Evolutionary conservation across 2,888 invertebrate genomes (phyloP).

Genomic region (Rhagonycha fulva): DNA sequence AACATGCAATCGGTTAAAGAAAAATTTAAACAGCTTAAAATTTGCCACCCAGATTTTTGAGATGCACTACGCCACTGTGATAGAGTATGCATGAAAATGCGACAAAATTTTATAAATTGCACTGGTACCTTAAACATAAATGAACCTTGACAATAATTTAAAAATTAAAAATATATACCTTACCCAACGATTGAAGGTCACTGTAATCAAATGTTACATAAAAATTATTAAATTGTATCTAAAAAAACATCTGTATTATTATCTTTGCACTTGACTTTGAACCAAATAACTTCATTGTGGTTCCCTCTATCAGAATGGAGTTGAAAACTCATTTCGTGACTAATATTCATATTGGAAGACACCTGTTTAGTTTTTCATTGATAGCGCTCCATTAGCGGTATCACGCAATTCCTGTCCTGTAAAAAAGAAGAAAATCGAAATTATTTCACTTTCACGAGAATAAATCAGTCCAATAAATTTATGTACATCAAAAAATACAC

Average conservation of each 20-base stretch:
- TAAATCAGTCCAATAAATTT: background rate
- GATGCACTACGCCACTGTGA: background rate
- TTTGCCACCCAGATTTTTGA: background rate
- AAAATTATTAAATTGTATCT: background rate
- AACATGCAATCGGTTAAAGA: background rate
- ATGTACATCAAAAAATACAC: too few species aligned
- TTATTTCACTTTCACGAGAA: background rate
- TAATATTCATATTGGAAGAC: background rate
- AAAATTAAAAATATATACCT: background rate
- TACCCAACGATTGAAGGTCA: background rate
- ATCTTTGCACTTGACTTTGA: background rate
- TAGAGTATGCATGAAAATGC: background rate
- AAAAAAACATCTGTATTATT: background rate
- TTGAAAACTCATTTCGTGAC: background rate
- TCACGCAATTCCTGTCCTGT: background rate
- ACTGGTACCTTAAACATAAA: background rate
- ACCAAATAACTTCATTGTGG: background rate
- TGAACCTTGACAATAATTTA: background rate
- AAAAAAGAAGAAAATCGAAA: background rate
- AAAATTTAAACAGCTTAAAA: background rate
- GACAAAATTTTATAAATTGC: too few species aligned
- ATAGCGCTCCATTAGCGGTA: background rate
- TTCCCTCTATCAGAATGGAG: background rate
- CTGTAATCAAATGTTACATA: background rate
- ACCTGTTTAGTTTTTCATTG: background rate